Percentiles rank a stretch among this genome's conserved stretches.
Conservation (phyloP, 1,140 invertebrate species). For the Lethocerus indicus region DNA sequence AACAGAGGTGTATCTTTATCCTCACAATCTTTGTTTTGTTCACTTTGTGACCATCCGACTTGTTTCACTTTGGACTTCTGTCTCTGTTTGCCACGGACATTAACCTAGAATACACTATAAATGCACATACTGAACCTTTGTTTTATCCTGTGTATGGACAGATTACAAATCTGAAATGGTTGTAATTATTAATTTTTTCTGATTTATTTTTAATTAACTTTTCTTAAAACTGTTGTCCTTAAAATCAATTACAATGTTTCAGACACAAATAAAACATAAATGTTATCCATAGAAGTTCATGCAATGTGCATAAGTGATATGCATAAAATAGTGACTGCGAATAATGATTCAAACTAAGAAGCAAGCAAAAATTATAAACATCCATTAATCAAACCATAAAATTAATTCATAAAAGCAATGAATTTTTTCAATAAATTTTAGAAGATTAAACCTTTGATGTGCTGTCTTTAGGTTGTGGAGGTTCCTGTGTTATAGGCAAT, state of each 20-base stretch:
- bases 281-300: too few relatives aligned
- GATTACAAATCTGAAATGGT: not conserved
- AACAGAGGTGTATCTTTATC: too few relatives aligned
- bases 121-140: not conserved
- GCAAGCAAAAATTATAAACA: too few relatives aligned
- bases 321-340: too few relatives aligned
- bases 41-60: slow-evolving; percentile 3
- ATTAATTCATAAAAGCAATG: too few relatives aligned
- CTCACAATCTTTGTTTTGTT: not conserved
- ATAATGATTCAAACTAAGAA: too few relatives aligned
- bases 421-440: too few relatives aligned
- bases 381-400: too few relatives aligned
- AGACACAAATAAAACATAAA: not conserved
- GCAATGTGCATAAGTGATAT: too few relatives aligned
- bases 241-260: not conserved
- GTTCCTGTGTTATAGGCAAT: not conserved
- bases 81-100: slow-evolving; percentile 1
- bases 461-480: not conserved
- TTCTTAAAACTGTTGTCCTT: not conserved
- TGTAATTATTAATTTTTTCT: not conserved
- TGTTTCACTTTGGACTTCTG: slow-evolving; percentile 2
- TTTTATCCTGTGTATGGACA: not conserved
- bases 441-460: too few relatives aligned
- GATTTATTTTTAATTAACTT: not conserved
- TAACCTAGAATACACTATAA: not conserved